Base-by-base conservation (phyloP, 2,888 invertebrate genomes). In the Himalopsyche kuldschensis region DNA sequence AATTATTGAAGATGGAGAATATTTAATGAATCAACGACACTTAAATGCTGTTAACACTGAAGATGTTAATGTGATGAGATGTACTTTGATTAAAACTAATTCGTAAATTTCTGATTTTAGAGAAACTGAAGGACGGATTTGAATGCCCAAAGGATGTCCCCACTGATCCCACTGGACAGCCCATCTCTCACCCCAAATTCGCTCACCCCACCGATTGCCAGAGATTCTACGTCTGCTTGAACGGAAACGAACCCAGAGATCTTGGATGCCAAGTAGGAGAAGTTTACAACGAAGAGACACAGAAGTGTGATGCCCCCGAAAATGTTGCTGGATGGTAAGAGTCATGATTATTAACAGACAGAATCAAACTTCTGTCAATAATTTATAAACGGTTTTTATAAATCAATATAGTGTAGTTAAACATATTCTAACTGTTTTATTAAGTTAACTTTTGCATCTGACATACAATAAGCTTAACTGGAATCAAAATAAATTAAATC, bases 221-320 rank as follows among this genome's bases (percentile, higher is more conserved):
- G 90, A 95, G 96, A 88, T 97, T 97, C 94, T 97, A 97, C 90
- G 97, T 97, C 41, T 97, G 97, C 90, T 90, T 97, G 87, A 97
- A 96, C 89, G 96, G 96, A 17, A 92, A 95, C 35, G 97, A 96
- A 87, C 97, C 97, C n/a, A 94, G 97, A 86, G 96, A 97, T 89
- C 94, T 97, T 86, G 96, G 97, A 46, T 97, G 97, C 91, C 94
- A 94, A 88, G 94, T 94, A 81, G 97, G 97, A 84, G 96, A 96
- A 89, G 98, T 97, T n/a, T 98, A 97, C 93, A 97, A 98, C 89
- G 96, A 97, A 87, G 95, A 95, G 86, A 91, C 93, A 0, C 95
- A 96, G 90, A 94, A 93, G 89, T 98, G 98, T 89, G 97, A 97
- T 89, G 94, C 96, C 1, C 97, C 97, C 46, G 97, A 97, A 90